phyloP scores from a whole-genome alignment of 2,797 vertebrate species.

The Notamacropus eugenii region DNA sequence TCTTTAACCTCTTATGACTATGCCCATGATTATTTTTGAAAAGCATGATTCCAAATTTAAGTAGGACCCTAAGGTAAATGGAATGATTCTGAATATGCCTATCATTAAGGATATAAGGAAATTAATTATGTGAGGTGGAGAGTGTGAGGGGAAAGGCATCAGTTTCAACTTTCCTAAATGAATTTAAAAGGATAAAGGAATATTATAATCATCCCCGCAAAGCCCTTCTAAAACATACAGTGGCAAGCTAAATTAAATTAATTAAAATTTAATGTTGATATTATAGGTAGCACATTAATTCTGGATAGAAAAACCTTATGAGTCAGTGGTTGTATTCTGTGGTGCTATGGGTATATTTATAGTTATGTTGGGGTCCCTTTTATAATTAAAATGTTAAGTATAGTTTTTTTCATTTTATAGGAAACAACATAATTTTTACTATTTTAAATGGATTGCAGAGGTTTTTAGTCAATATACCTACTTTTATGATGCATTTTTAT shows the following conservation, averaged over 20 bases:
- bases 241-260: not conserved
- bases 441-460: not conserved
- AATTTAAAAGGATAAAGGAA: not conserved
- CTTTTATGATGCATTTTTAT: conserved; percentile 2
- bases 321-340: not conserved
- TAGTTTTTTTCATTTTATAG: not conserved
- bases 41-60: not conserved
- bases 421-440: not conserved
- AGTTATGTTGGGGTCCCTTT: not conserved
- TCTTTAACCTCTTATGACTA: not conserved
- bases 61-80: not conserved
- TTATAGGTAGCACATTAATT: not conserved
- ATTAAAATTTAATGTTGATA: conserved; percentile 2
- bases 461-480: not conserved
- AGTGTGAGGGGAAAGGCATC: not conserved
- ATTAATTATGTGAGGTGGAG: not conserved
- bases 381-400: too few species aligned
- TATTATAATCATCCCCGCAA: not conserved
- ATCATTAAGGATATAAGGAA: not conserved
- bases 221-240: not conserved
- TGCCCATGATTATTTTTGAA: not conserved
- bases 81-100: not conserved
- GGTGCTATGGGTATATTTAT: not conserved
- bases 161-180: not conserved
- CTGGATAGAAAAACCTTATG: not conserved